Percentiles rank a stretch among this genome's conserved stretches.
Conservation (phyloP, 2,888 invertebrate genomes). For the Drosophila infuscata region DNA sequence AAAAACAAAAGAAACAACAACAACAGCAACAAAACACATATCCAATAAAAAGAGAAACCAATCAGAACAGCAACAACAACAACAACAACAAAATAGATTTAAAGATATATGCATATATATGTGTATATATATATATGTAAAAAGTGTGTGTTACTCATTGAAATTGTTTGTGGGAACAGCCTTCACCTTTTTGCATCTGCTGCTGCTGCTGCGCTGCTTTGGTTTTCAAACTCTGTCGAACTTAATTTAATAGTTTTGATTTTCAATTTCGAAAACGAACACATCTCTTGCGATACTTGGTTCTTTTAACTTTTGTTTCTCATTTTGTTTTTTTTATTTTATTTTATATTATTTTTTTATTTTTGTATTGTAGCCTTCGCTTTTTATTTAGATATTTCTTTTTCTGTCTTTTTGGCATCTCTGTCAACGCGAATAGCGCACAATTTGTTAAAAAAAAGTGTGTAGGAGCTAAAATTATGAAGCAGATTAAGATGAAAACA, state of each 20-base stretch:
- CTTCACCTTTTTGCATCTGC: slow-evolving; percentile 46
- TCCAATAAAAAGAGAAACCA: slow-evolving; percentile 23
- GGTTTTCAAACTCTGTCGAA: slow-evolving; percentile 19
- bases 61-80: slow-evolving; percentile 30
- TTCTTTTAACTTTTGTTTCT: slow-evolving; percentile 1
- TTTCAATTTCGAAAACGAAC: slow-evolving; percentile 1
- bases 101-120: slow-evolving; percentile 14
- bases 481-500: slow-evolving; percentile 4
- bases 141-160: slow-evolving; percentile 1
- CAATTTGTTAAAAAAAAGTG: slow-evolving; percentile 42
- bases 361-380: slow-evolving; percentile 34
- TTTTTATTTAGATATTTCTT: slow-evolving; percentile 38
- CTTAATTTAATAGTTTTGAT: slow-evolving; percentile 1
- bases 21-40: slow-evolving; percentile 13
- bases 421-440: slow-evolving; percentile 35
- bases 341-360: not conserved
- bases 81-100: slow-evolving; percentile 33
- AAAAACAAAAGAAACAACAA: slow-evolving; percentile 17
- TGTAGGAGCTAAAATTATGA: slow-evolving; percentile 29
- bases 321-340: not conserved
- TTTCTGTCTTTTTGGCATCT: slow-evolving; percentile 42
- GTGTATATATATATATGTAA: not conserved
- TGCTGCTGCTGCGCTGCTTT: slow-evolving; percentile 19
- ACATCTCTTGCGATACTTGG: slow-evolving; percentile 9
- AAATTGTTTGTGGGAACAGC: slow-evolving; percentile 27